phyloP scores from a whole-genome alignment of 2,797 vertebrate species.

The Pachyuromys duprasi region DNA sequence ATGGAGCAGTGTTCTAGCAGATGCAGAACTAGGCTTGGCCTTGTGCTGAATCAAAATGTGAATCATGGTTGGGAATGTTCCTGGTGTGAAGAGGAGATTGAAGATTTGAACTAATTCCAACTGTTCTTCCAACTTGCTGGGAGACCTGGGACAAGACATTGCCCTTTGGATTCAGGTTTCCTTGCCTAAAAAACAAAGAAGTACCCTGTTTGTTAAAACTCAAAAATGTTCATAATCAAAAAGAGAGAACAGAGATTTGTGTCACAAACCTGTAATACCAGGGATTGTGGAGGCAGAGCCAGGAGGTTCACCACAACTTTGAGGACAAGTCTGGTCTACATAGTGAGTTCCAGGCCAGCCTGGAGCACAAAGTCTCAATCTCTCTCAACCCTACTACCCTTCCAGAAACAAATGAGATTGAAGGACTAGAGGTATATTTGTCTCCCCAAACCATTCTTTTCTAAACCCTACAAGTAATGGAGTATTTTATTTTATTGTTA shows the following conservation, averaged over 20 bases:
- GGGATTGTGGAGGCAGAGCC: not conserved
- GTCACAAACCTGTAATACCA: not conserved
- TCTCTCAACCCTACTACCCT: not conserved
- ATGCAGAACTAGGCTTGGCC: slow-evolving; percentile 6
- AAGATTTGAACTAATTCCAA: not conserved
- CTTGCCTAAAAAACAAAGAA: slow-evolving; percentile 33
- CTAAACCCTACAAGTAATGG: slow-evolving; percentile 17
- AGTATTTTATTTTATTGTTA: not conserved
- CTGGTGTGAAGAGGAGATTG: not conserved
- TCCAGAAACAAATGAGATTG: not conserved
- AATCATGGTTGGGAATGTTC: not conserved
- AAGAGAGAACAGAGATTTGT: not conserved
- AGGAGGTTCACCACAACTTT: not conserved
- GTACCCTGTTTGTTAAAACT: not conserved
- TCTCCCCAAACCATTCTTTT: slow-evolving; percentile 18
- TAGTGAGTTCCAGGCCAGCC: not conserved
- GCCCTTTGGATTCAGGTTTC: not conserved
- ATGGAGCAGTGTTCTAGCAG: slow-evolving; percentile 12
- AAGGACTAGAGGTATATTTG: not conserved
- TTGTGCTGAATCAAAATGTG: not conserved
- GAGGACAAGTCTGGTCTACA: not conserved
- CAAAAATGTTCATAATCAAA: slow-evolving; percentile 45
- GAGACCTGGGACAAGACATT: slow-evolving; percentile 24
- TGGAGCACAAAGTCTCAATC: not conserved
- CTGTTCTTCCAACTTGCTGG: not conserved